phyloP scores from a whole-genome alignment of 2,113 vertebrate genomes.

The Pelodiscus sinensis region DNA sequence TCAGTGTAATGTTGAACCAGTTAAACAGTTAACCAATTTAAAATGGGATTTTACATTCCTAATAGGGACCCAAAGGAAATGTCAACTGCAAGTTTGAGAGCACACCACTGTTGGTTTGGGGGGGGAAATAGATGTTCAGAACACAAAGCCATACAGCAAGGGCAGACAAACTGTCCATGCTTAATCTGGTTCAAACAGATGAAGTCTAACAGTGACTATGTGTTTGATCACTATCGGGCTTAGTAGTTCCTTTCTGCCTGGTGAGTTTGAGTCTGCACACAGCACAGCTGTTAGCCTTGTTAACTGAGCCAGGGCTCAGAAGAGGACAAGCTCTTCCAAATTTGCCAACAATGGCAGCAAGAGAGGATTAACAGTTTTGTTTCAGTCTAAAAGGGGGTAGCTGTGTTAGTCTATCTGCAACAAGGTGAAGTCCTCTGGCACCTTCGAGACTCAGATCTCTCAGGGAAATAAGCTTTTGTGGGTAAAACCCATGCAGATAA shows the following conservation, averaged over 20 bases:
- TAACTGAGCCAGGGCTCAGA: neutral
- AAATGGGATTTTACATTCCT: no score
- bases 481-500: no score
- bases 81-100: neutral
- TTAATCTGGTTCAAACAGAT: neutral
- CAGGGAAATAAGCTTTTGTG: no score
- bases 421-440: no score
- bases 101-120: neutral
- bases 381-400: neutral
- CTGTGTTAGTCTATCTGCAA: no score
- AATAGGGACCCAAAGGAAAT: neutral
- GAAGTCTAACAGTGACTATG: neutral
- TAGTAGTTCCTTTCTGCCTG: neutral
- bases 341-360: neutral
- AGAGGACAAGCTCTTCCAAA: neutral
- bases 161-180: neutral
- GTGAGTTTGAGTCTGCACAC: neutral
- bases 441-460: no score
- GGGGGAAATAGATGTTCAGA: neutral
- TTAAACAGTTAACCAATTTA: no score
- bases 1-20: no score
- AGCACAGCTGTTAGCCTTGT: neutral
- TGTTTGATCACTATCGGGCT: neutral
- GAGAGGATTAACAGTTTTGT: neutral
- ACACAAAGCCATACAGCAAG: neutral